A percentile compares a stretch with the other conserved stretches of the same genome.
phyloP scores from a whole-genome alignment of 2,797 vertebrate genomes.

The Alca torda region DNA sequence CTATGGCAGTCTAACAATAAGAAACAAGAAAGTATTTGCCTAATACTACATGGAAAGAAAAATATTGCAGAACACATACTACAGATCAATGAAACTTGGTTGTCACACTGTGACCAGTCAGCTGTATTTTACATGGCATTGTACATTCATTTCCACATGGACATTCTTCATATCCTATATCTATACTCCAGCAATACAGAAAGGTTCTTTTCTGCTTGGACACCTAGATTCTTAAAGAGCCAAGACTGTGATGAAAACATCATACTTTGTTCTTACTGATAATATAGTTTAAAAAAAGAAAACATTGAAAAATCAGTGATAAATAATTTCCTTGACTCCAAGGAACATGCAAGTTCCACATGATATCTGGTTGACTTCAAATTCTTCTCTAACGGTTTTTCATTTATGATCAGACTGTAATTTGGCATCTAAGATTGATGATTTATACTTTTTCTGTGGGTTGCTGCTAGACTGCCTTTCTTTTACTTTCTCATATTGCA shows the following conservation, averaged over 20 bases:
- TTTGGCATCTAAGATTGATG: not conserved
- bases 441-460: not conserved
- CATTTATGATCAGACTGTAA: not conserved
- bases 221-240: not conserved
- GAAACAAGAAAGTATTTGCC: not conserved
- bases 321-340: not conserved
- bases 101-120: not conserved
- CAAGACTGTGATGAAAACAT: not conserved
- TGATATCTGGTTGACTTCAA: not conserved
- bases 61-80: not conserved
- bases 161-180: not conserved
- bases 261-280: not conserved
- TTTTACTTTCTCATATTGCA: not conserved
- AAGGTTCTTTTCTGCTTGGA: not conserved
- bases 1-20: not conserved
- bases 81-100: not conserved
- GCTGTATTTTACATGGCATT: not conserved
- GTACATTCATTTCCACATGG: not conserved
- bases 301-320: not conserved
- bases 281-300: not conserved
- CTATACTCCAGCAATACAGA: not conserved
- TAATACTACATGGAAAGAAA: not conserved
- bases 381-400: not conserved
- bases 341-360: not conserved
- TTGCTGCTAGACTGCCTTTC: not conserved